Base-by-base conservation (phyloP, 1,140 invertebrate species). In the Drosophila paulistorum region DNA sequence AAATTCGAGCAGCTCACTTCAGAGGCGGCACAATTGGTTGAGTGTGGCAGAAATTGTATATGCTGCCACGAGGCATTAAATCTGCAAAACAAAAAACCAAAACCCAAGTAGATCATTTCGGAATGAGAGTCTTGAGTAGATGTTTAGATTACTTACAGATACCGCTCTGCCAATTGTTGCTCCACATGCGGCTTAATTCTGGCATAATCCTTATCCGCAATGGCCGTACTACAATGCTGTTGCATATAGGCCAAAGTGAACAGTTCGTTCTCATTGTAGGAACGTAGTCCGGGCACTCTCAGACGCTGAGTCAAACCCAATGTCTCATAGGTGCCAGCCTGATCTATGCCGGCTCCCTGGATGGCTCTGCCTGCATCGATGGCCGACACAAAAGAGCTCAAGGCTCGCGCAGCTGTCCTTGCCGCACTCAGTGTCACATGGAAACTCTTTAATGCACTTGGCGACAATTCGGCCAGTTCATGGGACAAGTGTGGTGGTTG, bases 61-160 rank as follows among this genome's bases (percentile, higher is more conserved):
- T 92, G 91, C 62, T 91, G 84, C 91, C 91, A 92, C 14, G 89
- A 90, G 62, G 91, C 90, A 57, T 92, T 91, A 60, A 92, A 92
- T 45, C 91, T 92, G 57, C 30, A 14, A 82, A 60, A 39, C 68
- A 51, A 1, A 0, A 48, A 67, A 51, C n/a, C n/a, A n/a, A n/a
- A 41, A 54, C n/a, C 26, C 17, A 57, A 55, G 58, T 66, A 67
- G 57, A 7, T 30, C 6, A 6, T 30, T 30, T 30, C 0, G 4
- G 0, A 23, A 23, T 65, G 33, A 14, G 26, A 6, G n/a, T 0
- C 39, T 11, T n/a, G 33, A 1, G 41, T n/a, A 6, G n/a, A 30
- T 42, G 6, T 10, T 20, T 13, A 10, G 26, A 2, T 2, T 11
- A 10, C 79, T 57, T 65, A 92, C 91, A 92, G 72, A 67, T 92